phyloP scores from a whole-genome alignment of 2,797 vertebrate species.

The Leptoclinus maculatus region DNA sequence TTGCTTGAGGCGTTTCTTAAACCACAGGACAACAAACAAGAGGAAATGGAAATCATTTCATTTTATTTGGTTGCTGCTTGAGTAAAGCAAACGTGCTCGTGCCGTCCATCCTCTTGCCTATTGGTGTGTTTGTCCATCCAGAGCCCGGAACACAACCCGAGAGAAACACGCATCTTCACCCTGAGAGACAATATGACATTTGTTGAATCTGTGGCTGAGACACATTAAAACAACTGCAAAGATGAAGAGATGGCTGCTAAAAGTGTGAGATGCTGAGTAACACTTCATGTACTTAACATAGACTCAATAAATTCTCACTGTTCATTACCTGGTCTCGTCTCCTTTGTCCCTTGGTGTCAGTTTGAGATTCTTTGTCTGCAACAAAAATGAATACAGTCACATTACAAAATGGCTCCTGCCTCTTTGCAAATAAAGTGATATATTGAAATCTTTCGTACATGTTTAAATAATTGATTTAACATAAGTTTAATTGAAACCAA shows the following conservation, averaged over 20 bases:
- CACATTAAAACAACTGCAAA: neutral
- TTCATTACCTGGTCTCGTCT: constrained; percentile 29
- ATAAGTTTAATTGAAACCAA: neutral
- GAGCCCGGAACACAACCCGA: constrained; percentile 25
- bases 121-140: neutral
- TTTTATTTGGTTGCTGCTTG: neutral
- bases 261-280: neutral
- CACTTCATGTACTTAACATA: neutral
- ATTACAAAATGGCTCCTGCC: neutral
- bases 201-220: neutral
- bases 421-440: neutral
- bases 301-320: neutral
- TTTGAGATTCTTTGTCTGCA: constrained; percentile 14
- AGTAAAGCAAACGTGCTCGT: neutral
- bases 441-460: too few species aligned
- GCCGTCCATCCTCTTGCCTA: neutral
- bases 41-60: neutral
- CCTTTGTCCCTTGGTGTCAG: neutral
- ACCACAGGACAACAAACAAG: neutral
- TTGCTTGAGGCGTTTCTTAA: neutral
- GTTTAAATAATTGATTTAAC: neutral
- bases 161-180: constrained; percentile 39
- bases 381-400: neutral
- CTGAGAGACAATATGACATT: constrained; percentile 19
- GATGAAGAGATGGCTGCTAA: neutral